Evolutionary conservation across 1,140 invertebrate genomes (phyloP).

Genomic region (Drosophila varians): DNA sequence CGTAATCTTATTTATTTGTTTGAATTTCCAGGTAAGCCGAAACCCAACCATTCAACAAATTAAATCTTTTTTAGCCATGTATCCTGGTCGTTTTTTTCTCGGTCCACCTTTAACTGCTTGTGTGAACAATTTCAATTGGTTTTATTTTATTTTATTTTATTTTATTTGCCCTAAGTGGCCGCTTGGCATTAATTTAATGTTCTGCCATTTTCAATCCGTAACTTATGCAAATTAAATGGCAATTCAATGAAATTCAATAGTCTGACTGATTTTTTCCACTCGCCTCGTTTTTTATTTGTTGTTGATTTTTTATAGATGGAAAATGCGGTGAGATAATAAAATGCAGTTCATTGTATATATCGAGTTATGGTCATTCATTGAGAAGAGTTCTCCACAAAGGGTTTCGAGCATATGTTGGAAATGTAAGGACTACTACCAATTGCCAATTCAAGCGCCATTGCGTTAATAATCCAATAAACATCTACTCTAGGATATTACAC

Average conservation of each 20-base stretch:
- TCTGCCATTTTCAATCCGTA: slow-evolving; percentile 31
- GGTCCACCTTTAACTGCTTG: slow-evolving; percentile 32
- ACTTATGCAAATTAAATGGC: slow-evolving; percentile 65
- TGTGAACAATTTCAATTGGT: slow-evolving; percentile 55
- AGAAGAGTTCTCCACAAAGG: slow-evolving; percentile 14
- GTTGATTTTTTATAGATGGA: slow-evolving; percentile 32
- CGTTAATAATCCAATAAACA: slow-evolving; percentile 2
- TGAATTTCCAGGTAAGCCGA: slow-evolving; percentile 22
- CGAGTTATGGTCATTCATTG: slow-evolving; percentile 16
- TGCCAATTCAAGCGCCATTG: slow-evolving; percentile 1
- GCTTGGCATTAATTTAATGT: slow-evolving; percentile 59
- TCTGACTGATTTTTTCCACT: slow-evolving; percentile 37
- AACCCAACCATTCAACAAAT: slow-evolving; percentile 17
- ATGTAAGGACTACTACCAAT: background rate
- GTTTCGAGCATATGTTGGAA: slow-evolving; percentile 21
- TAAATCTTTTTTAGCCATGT: slow-evolving; percentile 18
- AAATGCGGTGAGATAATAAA: slow-evolving; percentile 33
- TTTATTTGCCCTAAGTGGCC: slow-evolving; percentile 58
- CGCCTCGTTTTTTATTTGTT: background rate
- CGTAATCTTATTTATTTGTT: slow-evolving; percentile 32
- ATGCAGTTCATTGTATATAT: slow-evolving; percentile 37
- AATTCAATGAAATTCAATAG: slow-evolving; percentile 55
- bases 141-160: slow-evolving; percentile 67
- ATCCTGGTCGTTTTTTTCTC: slow-evolving; percentile 31
- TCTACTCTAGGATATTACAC: background rate